These are phyloP conservation scores for Passer domesticus DNA, from an alignment of 2,113 vertebrate species.

Conservation along the genomic window DNA sequence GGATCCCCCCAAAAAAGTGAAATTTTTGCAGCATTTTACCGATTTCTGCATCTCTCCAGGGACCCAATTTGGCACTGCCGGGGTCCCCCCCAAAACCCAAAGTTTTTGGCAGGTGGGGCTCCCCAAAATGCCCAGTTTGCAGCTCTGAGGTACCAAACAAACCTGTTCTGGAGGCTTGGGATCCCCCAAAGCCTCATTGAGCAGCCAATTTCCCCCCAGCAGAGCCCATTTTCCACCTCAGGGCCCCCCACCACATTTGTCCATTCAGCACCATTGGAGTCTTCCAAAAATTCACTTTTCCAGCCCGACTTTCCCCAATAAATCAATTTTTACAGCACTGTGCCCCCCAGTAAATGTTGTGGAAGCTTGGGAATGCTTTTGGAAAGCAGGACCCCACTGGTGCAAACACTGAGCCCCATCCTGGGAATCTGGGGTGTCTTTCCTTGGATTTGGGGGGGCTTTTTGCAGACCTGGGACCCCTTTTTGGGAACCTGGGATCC, in stretches of 20 bases:
- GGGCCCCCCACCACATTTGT: rapidly evolving
- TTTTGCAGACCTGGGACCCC: not conserved
- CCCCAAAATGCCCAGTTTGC: too few species aligned
- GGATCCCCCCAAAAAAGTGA: too few species aligned
- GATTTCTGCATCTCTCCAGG: too few species aligned
- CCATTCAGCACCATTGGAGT: not conserved
- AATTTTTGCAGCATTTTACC: too few species aligned
- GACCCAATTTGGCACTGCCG: too few species aligned
- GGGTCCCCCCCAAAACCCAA: too few species aligned
- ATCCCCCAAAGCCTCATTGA: not conserved
- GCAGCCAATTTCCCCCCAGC: not conserved
- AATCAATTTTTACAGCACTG: not conserved
- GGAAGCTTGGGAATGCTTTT: rapidly evolving
- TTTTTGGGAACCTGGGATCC: not conserved
- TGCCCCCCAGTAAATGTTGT: not conserved
- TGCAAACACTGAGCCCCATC: rapidly evolving
- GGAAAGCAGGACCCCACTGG: too few species aligned
- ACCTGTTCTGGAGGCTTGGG: too few species aligned
- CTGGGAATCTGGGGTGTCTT: too few species aligned
- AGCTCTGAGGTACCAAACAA: too few species aligned
- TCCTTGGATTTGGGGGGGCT: not conserved
- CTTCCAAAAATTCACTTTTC: not conserved
- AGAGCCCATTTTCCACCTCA: not conserved
- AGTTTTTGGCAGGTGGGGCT: too few species aligned
- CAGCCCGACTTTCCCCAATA: not conserved